Base-by-base conservation (phyloP, 2,888 invertebrate species). In the Dromius quadrimaculatus region DNA sequence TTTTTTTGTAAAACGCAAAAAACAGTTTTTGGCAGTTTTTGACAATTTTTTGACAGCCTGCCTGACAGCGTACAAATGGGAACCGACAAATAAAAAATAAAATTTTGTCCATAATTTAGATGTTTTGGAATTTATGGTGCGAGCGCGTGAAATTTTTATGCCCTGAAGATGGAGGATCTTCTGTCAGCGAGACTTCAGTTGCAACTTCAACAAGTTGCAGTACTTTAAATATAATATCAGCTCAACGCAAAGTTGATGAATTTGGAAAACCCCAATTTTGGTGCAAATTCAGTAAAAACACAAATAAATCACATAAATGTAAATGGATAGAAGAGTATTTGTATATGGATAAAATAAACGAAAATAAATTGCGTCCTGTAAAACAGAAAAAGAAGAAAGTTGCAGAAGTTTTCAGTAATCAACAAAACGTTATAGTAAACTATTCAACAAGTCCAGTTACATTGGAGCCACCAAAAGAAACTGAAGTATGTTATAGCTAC, bases 91-190 rank as follows among this genome's bases (percentile, higher is more conserved):
- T 32, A 32, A 32, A 32, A 6, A 32, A 11, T 45, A 45, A 15
- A 11, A 9, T 8, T 11, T 43, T 5, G 9, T 17, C 20, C 17
- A 41, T 65, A 19, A 20, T 36, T 22, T 74, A 87, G 87, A 83
- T 86, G 81, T 85, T 84, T 75, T 89, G 89, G 89, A 83, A 84
- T 71, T 77, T 87, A 28, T 89, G 89, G 89, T 86, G 87, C 73
- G 84, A 84, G 65, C 83, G 85, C 71, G 81, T 88, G 20, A 80
- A 78, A 72, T 83, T 83, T 73, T 74, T 85, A 50, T 80, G 78
- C 43, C 83, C 82, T 1, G 82, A 81, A 69, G 79, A 81, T 17
- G 79, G 81, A 0, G 79, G 81, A 1, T 85, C 85, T 36, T 85
- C 85, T 0, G 76, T 83, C 41, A 86, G 87, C 0, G 86, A 87